Conservation (phyloP, 2,797 vertebrate species). For the Poeciliopsis presidionis region DNA sequence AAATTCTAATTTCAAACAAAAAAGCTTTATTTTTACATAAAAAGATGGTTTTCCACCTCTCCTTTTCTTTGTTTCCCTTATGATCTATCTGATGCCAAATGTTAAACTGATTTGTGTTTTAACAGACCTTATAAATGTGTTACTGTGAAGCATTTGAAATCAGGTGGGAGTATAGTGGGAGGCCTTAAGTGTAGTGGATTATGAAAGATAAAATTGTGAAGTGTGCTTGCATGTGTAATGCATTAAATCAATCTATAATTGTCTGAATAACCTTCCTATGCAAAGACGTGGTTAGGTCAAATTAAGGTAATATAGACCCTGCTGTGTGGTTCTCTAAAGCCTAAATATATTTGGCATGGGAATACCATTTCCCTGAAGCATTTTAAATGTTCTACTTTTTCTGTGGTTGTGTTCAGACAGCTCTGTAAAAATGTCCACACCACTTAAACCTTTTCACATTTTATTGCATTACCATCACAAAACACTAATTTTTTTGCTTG, state of each 20-base stretch:
- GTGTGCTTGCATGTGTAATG: constrained; percentile 55
- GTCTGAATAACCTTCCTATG: constrained; percentile 34
- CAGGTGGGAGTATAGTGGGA: constrained; percentile 62
- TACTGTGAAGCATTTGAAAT: constrained; percentile 44
- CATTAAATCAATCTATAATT: constrained; percentile 53
- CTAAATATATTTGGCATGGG: not conserved
- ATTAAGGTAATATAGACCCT: constrained; percentile 29
- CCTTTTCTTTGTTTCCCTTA: constrained; percentile 1
- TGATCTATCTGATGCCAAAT: constrained; percentile 10
- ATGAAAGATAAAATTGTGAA: constrained; percentile 43
- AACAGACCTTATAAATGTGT: constrained; percentile 42
- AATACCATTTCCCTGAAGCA: not conserved
- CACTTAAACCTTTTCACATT: not conserved
- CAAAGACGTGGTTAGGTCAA: constrained; percentile 13
- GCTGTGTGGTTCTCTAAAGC: not conserved
- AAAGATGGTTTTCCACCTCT: constrained; percentile 1
- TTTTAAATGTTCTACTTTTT: not conserved
- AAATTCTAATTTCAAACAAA: constrained; percentile 12
- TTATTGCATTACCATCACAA: not conserved
- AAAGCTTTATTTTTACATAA: constrained; percentile 3
- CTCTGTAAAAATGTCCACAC: not conserved
- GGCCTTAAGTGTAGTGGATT: constrained; percentile 62
- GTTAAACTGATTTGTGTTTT: constrained; percentile 31
- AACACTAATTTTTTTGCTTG: not conserved
- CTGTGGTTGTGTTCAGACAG: not conserved